Base-by-base conservation (phyloP, 2,797 vertebrate species). In the Potorous gilbertii region DNA sequence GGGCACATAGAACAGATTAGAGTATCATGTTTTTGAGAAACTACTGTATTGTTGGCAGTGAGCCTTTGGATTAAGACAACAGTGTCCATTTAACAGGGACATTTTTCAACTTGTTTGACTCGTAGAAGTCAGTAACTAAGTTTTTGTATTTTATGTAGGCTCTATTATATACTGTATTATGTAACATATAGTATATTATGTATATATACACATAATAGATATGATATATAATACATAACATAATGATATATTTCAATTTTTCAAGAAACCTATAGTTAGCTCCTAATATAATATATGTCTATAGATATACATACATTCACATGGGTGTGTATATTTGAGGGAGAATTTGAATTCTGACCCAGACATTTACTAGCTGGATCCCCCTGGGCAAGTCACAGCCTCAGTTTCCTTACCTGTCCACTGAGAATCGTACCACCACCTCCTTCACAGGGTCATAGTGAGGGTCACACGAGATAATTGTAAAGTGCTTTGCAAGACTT, bases 1-100 rank as follows among this genome's bases (percentile, higher is more conserved):
- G n/a, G n/a, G 81, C 46, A 92, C 94, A 94, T 93, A 81, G 97
- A 92, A 46, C 66, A 81, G 16, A 81, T 81, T 81, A 9, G 18
- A 95, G 94, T 91, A 87, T 95, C 90, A 54, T 0, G 66, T 97
- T 97, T 97, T 96, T 92, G 92, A 93, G 91, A 93, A 94, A 92
- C 92, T 92, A 2, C 91, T 66, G 94, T 62, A 81, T 91, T 87
- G 40, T 34, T 90, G 56, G 59, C 56, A 14, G 87, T 56, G 89
- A 91, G 95, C 92, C 52, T 55, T 91, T 96, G 90, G 95, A 92
- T 87, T 74, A 91, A 56, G 74, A 54, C 81, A 56, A 92, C 52
- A 93, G 95, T 92, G 18, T 10, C n/a, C 18, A 3, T 81, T 40
- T 8, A 21, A 1, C 2, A 34, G 16, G 34, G 66, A 81, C 18